Conservation (phyloP, 2,113 vertebrate genomes). For the Rostratula benghalensis region DNA sequence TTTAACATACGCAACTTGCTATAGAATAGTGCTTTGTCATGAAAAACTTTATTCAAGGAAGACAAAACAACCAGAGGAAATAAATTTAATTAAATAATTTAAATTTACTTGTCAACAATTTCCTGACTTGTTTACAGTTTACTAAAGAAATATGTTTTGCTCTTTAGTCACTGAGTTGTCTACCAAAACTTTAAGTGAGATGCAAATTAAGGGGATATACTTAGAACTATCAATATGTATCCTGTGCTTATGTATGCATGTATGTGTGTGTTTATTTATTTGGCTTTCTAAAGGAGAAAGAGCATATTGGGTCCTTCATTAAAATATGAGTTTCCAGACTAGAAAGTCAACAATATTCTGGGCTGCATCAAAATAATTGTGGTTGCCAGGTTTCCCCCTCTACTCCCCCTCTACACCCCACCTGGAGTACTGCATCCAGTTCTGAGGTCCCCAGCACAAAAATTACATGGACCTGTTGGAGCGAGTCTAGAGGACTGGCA, state of each 20-base stretch:
- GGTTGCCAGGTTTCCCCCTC: neutral
- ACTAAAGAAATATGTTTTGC: neutral
- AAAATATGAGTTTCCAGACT: neutral
- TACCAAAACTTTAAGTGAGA: neutral
- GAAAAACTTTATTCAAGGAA: neutral
- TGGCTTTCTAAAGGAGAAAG: neutral
- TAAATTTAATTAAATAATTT: neutral
- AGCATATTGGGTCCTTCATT: neutral
- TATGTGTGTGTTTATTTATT: neutral
- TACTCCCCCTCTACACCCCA: neutral
- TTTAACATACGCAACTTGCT: neutral
- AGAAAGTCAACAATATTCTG: neutral
- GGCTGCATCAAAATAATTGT: fast-evolving
- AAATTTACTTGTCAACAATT: fast-evolving
- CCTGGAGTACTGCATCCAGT: neutral
- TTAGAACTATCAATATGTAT: neutral
- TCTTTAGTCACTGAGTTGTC: neutral
- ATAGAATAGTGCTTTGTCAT: neutral
- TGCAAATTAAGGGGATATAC: neutral
- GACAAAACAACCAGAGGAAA: neutral
- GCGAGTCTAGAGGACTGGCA: fast-evolving
- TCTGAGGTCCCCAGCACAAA: neutral
- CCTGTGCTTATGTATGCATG: neutral
- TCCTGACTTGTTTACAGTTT: neutral
- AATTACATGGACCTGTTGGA: neutral